These are phyloP conservation scores for Eurois occulta DNA, from an alignment of 2,888 invertebrate genomes.

Conservation along the genomic window DNA sequence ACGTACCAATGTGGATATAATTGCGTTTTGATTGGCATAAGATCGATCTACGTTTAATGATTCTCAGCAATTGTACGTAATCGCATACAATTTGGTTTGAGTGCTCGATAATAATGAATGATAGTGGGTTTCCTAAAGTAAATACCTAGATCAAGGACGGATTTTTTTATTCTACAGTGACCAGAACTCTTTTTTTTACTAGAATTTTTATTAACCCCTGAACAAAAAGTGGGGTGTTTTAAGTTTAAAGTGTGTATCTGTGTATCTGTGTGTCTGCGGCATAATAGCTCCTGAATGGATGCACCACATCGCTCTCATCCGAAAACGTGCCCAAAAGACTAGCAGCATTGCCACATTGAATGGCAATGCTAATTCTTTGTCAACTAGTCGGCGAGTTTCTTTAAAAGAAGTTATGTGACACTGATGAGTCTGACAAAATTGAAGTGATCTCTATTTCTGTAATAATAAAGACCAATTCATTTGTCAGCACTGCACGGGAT, in stretches of 20 bases:
- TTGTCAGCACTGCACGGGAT: too few species aligned
- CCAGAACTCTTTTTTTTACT: background rate
- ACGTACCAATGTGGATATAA: conserved; percentile 38
- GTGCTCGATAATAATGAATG: conserved; percentile 34
- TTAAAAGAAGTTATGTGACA: background rate
- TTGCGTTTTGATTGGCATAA: conserved; percentile 49
- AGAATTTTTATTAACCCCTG: background rate
- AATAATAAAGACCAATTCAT: too few species aligned
- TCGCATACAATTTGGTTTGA: conserved; percentile 38
- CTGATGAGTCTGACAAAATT: background rate
- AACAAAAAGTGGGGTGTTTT: too few species aligned
- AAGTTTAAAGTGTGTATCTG: too few species aligned
- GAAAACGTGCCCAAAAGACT: too few species aligned
- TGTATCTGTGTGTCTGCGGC: too few species aligned
- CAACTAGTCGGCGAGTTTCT: too few species aligned
- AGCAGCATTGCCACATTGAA: too few species aligned
- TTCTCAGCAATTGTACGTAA: conserved; percentile 44
- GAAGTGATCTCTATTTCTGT: too few species aligned
- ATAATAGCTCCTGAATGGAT: too few species aligned
- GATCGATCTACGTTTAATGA: conserved; percentile 47
- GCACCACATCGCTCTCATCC: too few species aligned
- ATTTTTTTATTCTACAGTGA: background rate
- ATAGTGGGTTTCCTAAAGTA: background rate
- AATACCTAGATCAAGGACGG: background rate
- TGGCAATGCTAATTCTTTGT: too few species aligned